Base-by-base conservation (phyloP, 2,888 invertebrate genomes). In the Hyalella azteca region DNA sequence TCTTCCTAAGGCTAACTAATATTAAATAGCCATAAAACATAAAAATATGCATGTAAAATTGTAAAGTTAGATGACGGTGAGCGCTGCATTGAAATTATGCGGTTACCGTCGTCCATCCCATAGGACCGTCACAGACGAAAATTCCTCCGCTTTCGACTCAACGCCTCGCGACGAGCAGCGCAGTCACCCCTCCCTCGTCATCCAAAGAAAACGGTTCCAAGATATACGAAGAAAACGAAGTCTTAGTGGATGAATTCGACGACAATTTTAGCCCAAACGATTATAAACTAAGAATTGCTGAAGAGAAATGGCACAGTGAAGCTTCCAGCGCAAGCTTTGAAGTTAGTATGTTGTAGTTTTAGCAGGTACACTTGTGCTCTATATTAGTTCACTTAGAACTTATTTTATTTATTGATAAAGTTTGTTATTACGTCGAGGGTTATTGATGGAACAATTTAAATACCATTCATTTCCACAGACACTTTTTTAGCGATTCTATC, bases 141-240 rank as follows among this genome's bases (percentile, higher is more conserved):
- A 66, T 66, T 19, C 66, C 66, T 0, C 66, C 66, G 39, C 39
- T 66, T 4, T 66, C 66, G 3, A 36, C 66, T 0, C 66, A 66
- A 32, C 13, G 29, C 22, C 36, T 11, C 19, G 36, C 13, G 5
- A 32, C 32, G 66, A 66, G 29, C 19, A 66, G 19, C 39, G 36
- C 11, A 29, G 66, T 36, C 66, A 36, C 66, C 39, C 66, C 66
- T 66, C 39, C 36, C n/a, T 9, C 5, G n/a, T 66, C 66, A 2
- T 36, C 15, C 13, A 39, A 7, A 66, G 39, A 32, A 2, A 39
- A 7, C 66, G 32, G 19, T 7, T 36, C 66, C 3, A 32, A 32
- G n/a, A 32, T 66, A 7, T 66, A 66, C 66, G 66, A 22, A 40
- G 60, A 45, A 78, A 60, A 29, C 54, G 60, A 60, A 29, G 40